Percentiles rank a stretch among this genome's conserved stretches.
phyloP scores from a whole-genome alignment of 2,888 invertebrate genomes.

The Polydrusus pterygomalis region DNA sequence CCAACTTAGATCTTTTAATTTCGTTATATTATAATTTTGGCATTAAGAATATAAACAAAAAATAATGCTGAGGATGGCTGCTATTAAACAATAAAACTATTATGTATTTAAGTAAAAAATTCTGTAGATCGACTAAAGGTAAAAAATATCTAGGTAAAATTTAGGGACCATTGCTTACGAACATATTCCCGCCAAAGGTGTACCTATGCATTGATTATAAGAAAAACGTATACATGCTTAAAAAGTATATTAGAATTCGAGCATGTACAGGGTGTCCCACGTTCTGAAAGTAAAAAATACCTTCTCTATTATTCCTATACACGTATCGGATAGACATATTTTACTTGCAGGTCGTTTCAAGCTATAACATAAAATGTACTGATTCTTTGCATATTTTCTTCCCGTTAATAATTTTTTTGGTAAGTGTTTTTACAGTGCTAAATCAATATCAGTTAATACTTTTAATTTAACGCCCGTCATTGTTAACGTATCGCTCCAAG shows the following conservation, averaged over 20 bases:
- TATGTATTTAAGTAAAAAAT: slow-evolving; percentile 34
- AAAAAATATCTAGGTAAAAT: slow-evolving; percentile 47
- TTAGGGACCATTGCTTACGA: slow-evolving; percentile 53
- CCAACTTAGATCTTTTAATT: slow-evolving; percentile 26
- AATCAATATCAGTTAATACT: too few relatives aligned
- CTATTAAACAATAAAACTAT: slow-evolving; percentile 51
- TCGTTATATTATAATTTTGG: slow-evolving; percentile 36
- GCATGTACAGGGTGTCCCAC: background rate
- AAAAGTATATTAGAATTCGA: background rate
- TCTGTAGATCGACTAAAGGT: slow-evolving; percentile 42
- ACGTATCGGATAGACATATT: too few relatives aligned
- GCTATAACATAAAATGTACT: too few relatives aligned
- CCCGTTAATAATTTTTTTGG: too few relatives aligned
- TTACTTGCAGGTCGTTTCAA: too few relatives aligned
- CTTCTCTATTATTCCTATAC: too few relatives aligned
- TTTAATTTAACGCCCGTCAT: too few relatives aligned
- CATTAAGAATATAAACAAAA: slow-evolving; percentile 39
- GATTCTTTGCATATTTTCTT: too few relatives aligned
- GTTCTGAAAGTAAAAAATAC: too few relatives aligned
- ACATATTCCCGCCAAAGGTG: slow-evolving; percentile 53
- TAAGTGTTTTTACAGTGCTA: too few relatives aligned
- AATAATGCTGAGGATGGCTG: slow-evolving; percentile 53
- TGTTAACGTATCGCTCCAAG: too few relatives aligned
- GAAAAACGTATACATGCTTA: slow-evolving; percentile 18
- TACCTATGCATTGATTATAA: slow-evolving; percentile 47